phyloP scores from a whole-genome alignment of 2,113 vertebrate genomes.

The Nymphicus hollandicus region DNA sequence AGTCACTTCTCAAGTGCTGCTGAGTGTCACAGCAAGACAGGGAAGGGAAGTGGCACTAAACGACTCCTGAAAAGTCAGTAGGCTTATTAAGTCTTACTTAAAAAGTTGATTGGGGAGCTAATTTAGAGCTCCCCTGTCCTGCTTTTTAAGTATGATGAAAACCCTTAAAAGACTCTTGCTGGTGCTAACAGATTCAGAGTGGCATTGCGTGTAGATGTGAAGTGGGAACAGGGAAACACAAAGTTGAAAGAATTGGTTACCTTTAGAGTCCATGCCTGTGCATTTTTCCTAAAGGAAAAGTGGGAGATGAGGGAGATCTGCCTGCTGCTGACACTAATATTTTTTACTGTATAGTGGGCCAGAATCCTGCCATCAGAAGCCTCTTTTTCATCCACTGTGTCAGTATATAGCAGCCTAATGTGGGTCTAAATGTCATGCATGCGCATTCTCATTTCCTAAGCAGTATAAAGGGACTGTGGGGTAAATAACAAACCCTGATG shows the following conservation, averaged over 20 bases:
- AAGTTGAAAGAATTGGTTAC: neutral
- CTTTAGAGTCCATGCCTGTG: neutral
- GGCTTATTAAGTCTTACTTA: slow-evolving; percentile 65
- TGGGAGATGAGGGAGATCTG: neutral
- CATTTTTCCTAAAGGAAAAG: neutral
- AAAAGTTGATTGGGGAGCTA: slow-evolving; percentile 66
- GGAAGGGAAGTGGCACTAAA: slow-evolving; percentile 65
- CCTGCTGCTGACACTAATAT: neutral
- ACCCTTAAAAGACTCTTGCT: slow-evolving; percentile 35
- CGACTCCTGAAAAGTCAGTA: slow-evolving; percentile 55
- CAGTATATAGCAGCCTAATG: neutral
- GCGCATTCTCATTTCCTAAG: neutral
- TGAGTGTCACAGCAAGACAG: slow-evolving; percentile 68
- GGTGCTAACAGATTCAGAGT: slow-evolving; percentile 38
- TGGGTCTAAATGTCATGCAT: neutral
- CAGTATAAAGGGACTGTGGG: neutral
- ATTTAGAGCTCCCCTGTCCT: slow-evolving; percentile 59
- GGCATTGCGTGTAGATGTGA: neutral
- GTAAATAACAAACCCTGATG: neutral
- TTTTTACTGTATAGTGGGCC: neutral
- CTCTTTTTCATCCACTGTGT: neutral
- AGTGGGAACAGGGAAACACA: slow-evolving; percentile 11
- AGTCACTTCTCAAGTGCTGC: slow-evolving; percentile 57
- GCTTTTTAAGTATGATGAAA: slow-evolving; percentile 62
- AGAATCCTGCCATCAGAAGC: neutral